Conservation (phyloP, 2,888 invertebrate genomes). For the Frankliniella intonsa region DNA sequence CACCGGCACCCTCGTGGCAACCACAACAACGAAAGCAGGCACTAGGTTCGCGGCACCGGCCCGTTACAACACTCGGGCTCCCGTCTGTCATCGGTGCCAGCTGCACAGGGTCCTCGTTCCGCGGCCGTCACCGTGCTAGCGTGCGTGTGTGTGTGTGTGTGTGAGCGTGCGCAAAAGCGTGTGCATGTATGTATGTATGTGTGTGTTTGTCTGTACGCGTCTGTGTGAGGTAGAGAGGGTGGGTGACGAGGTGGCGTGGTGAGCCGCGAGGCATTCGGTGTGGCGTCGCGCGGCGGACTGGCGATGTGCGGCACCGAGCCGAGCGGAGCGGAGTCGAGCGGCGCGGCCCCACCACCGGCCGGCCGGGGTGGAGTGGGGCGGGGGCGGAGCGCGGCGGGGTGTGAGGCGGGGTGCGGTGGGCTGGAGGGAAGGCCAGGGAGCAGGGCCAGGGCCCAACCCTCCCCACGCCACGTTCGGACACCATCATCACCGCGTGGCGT, state of each 20-base stretch:
- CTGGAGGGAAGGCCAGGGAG: neutral
- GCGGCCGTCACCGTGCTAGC: no score
- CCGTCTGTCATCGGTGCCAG: no score
- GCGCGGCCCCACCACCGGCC: neutral
- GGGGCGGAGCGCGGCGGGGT: neutral
- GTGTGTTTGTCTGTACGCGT: neutral
- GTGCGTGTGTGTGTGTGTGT: no score
- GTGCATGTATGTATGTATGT: neutral
- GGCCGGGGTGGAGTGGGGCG: neutral
- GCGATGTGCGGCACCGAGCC: neutral
- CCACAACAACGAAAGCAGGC: neutral
- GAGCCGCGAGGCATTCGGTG: neutral
- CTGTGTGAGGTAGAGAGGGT: neutral
- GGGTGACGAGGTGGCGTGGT: neutral
- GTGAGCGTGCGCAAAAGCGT: no score
- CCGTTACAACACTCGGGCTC: neutral
- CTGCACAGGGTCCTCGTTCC: no score
- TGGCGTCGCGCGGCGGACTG: neutral
- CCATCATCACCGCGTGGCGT: no score
- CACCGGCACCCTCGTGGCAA: neutral
- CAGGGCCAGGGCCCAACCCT: neutral
- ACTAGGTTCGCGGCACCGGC: neutral
- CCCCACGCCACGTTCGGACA: neutral
- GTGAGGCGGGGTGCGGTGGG: no score
- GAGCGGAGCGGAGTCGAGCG: neutral